These are phyloP conservation scores for Phalanger gymnotis DNA, from an alignment of 2,797 vertebrate species.

Conservation along the genomic window DNA sequence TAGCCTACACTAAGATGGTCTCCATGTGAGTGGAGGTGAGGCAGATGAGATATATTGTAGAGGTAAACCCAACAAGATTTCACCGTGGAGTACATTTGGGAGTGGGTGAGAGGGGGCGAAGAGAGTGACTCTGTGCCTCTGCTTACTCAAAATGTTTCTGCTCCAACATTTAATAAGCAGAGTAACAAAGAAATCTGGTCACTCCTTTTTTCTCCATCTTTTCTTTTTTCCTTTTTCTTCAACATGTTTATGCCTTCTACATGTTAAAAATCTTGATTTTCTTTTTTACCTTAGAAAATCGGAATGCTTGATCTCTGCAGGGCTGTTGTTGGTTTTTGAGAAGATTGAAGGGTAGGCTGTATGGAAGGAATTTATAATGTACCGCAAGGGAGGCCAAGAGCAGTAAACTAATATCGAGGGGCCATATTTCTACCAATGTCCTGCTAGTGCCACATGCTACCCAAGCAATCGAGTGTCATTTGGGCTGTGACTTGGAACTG, in stretches of 20 bases:
- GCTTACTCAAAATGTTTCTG: not conserved
- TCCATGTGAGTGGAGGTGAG: not conserved
- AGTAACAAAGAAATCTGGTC: not conserved
- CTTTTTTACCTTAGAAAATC: slow-evolving; percentile 43
- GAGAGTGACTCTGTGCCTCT: not conserved
- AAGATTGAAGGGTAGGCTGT: slow-evolving; percentile 36
- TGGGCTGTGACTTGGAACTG: not conserved
- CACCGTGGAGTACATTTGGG: not conserved
- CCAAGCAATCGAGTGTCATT: not conserved
- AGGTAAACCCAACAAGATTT: not conserved
- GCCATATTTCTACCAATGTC: slow-evolving; percentile 5
- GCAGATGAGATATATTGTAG: not conserved
- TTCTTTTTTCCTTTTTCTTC: not conserved
- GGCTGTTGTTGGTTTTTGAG: slow-evolving; percentile 49
- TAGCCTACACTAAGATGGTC: not conserved
- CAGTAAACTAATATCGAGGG: slow-evolving; percentile 27
- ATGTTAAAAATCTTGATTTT: not conserved
- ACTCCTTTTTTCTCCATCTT: too few relatives aligned
- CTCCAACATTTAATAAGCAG: not conserved
- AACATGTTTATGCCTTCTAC: not conserved
- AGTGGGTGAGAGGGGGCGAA: too few relatives aligned
- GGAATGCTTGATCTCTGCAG: slow-evolving; percentile 45
- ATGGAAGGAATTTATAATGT: slow-evolving; percentile 55
- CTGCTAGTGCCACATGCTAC: not conserved
- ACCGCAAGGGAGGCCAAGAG: slow-evolving; percentile 45